Evolutionary conservation across 2,888 invertebrate species (phyloP), one percentile per base, ranked within the genome.

Genomic region (Acholoe squamosa): DNA sequence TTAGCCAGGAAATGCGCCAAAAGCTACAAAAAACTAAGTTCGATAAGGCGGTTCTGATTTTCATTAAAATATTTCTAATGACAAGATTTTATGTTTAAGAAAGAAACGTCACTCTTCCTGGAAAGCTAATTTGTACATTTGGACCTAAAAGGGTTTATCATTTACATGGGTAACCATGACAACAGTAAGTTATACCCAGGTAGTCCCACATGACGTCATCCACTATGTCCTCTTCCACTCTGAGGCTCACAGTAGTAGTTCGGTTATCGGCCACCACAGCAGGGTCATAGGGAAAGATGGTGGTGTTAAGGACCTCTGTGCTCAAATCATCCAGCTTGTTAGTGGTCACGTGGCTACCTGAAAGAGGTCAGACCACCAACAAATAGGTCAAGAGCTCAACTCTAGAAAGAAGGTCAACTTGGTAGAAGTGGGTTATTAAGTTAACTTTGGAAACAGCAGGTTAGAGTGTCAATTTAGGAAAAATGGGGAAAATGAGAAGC

Each of bases 101-200:
- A 43, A 43, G 43, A n/a, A n/a, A n/a, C n/a, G n/a, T n/a, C 10
- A 43, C 43, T 43, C 5, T 10, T 10, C 10, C 3, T 43, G 43
- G 43, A 43, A 10, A 43, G 43, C 3, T 3, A 43, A 3, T 43
- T 43, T 43, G 43, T 43, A 43, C 43, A 43, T 10, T 43, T 3
- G 43, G 43, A 10, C 10, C 43, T 43, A 43, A 43, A 43, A 43
- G 3, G 5, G 43, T 43, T 43, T 3, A 43, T 43, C 19, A 54
- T 54, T 54, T 54, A 54, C 54, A 61, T 61, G 61, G 43, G 61
- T 61, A 61, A 71, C 71, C 71, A 71, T 71, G 71, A 71, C 71
- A 71, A 71, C 71, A 71, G 28, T 71, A 28, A 71, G 71, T 71
- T 28, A 71, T 71, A 71, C 71, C 71, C 28, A 71, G 71, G 14